Percentiles rank a stretch among this genome's conserved stretches.
Evolutionary conservation across 2,113 vertebrate species (phyloP).

Genomic region (Rana temporaria): DNA sequence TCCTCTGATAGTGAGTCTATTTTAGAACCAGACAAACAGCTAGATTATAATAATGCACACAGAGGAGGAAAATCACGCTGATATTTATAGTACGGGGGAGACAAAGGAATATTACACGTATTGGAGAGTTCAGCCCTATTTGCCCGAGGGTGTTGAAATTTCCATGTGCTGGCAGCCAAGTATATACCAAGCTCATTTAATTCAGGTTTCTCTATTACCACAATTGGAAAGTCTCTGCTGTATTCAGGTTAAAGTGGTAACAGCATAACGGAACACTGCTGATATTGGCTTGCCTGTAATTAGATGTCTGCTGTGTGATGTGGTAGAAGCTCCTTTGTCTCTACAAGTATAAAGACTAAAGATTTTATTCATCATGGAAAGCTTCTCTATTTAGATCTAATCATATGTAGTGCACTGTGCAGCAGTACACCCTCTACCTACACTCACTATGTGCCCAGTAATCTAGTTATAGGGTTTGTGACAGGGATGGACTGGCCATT

Average conservation of each 20-base stretch:
- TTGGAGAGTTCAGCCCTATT: neutral
- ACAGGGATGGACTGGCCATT: too few species aligned
- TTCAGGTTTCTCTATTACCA: slow-evolving; percentile 42
- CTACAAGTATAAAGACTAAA: too few species aligned
- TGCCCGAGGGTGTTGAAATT: slow-evolving; percentile 34
- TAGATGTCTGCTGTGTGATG: neutral
- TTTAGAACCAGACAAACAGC: slow-evolving; percentile 41
- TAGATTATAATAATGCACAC: slow-evolving; percentile 10
- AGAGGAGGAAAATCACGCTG: slow-evolving; percentile 6
- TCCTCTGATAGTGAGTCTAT: slow-evolving; percentile 21
- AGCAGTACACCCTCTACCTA: too few species aligned
- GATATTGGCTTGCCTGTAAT: neutral
- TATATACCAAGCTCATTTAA: slow-evolving; percentile 41
- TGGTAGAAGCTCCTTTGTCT: neutral
- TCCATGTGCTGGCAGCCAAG: slow-evolving; percentile 15
- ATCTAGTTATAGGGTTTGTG: too few species aligned
- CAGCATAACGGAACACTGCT: neutral
- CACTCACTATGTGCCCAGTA: too few species aligned
- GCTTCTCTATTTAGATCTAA: too few species aligned
- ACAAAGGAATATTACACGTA: slow-evolving; percentile 39
- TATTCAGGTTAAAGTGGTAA: slow-evolving; percentile 3
- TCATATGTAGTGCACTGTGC: too few species aligned
- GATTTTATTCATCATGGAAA: too few species aligned
- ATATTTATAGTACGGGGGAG: slow-evolving; percentile 43
- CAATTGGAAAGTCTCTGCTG: slow-evolving; percentile 16